Base-by-base conservation (phyloP, 2,113 vertebrate genomes). In the Harpagus bidentatus region DNA sequence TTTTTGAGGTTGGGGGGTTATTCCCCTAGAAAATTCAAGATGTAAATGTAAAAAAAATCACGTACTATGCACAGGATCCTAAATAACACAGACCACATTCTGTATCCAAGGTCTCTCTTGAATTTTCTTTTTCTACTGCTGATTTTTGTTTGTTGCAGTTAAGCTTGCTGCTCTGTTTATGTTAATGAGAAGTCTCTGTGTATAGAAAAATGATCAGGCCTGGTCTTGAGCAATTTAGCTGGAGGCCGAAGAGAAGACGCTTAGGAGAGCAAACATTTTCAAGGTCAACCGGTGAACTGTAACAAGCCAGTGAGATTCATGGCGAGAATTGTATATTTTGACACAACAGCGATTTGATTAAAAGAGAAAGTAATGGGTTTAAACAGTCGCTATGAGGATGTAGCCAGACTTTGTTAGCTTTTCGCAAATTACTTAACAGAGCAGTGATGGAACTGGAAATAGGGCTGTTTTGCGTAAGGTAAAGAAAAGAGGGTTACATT, bases 331-430 rank as follows among this genome's bases (percentile, higher is more conserved):
- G 99, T 98, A 97, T 98, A 99, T 99, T 99, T 99, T 99, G 99
- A 99, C 99, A 99, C 98, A 98, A 98, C 98, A 97, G 98, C 97
- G 98, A 98, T 99, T 99, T 99, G 99, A 99, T 99, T 99, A 99
- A 99, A 99, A 99, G 99, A 98, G 98, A 99, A 99, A 99, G 98
- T 99, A 99, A 99, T 99, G 98, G 99, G 97, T 99, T 99, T 99
- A 99, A 99, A 99, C 99, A 99, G 99, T 99, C 98, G 92, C 99
- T 99, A 98, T 98, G 97, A 99, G 98, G 98, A 99, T 98, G 98
- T 98, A 98, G 99, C 99, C 98, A 99, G 99, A 99, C 98, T 99
- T 98, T 98, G 98, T 98, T 98, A 98, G 98, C 98, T 98, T 98
- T 98, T 98, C 96, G 98, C 98, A 99, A 99, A 52, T 52, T 52